Base-by-base conservation (phyloP, 2,888 invertebrate genomes). In the Apodemia zela region DNA sequence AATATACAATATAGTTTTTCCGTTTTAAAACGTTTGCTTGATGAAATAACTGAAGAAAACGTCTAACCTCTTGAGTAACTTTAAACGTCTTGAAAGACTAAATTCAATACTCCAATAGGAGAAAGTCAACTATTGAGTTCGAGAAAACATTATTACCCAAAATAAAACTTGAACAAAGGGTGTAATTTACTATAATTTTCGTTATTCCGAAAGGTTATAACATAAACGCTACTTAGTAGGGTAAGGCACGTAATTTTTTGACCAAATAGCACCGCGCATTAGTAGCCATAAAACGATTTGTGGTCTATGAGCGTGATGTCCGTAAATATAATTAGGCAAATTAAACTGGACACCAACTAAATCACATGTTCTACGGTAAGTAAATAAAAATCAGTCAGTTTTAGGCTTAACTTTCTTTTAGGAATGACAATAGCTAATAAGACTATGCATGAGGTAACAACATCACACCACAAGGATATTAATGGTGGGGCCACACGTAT, bases 171-270 rank as follows among this genome's bases (percentile, higher is more conserved):
- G 15, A 15, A 42, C 54, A 21, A 54, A 25, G 7, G 25, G 54
- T 42, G 13, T 54, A 54, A 21, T 54, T 54, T 25, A 21, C 21
- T 54, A 13, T 54, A 25, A 54, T 54, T 21, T 54, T 15, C 18
- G 13, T 21, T 21, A 54, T 15, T 54, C 15, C 54, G 42, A 25
- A 57, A 57, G 25, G 29, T 57, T 29, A 57, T 29, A 25, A 29
- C n/a, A 29, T 57, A 29, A 57, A 29, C 29, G 57, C 57, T n/a
- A 57, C 57, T 29, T 29, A 57, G 57, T 57, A 25, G 15, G 29
- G 57, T 15, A 29, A 25, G 29, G 57, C 57, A 57, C 57, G 57
- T 57, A 15, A 57, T 57, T 57, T 17, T 57, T 57, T 57, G 57
- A 29, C 57, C 15, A 57, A 57, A 57, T 57, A 29, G 57, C 25